A percentile compares a stretch with the other conserved stretches of the same genome.
phyloP scores from a whole-genome alignment of 2,797 vertebrate genomes.

The Pelodytes ibericus region DNA sequence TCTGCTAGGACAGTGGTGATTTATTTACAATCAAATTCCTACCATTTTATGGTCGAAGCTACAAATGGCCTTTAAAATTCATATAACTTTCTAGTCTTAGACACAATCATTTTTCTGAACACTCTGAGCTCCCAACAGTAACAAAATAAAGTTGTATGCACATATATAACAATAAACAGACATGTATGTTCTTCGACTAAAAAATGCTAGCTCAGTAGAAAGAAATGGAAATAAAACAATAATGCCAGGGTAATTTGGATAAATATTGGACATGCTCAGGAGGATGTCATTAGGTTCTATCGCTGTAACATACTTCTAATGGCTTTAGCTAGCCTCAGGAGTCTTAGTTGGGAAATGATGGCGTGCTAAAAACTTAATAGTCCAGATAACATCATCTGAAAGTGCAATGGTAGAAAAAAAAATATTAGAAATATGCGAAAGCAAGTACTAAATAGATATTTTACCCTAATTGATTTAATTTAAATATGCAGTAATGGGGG shows the following conservation, averaged over 20 bases:
- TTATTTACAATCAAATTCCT: not conserved
- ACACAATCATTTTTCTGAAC: not conserved
- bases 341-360: not conserved
- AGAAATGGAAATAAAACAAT: not conserved
- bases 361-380: not conserved
- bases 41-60: not conserved
- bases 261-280: not conserved
- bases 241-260: slow-evolving; percentile 1
- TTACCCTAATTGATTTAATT: not conserved
- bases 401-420: not conserved
- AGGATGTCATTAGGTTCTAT: not conserved
- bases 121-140: not conserved
- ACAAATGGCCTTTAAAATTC: not conserved
- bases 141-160: not conserved
- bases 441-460: not conserved
- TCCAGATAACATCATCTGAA: slow-evolving; percentile 1
- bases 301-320: not conserved
- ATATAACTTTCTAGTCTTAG: not conserved
- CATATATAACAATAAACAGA: not conserved
- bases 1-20: not conserved
- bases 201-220: not conserved
- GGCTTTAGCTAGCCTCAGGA: slow-evolving; percentile 1
- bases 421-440: not conserved
- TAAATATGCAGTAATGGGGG: not conserved
- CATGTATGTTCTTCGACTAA: not conserved